Base-by-base conservation (phyloP, 2,797 vertebrate species). In the Gambusia yucatana region DNA sequence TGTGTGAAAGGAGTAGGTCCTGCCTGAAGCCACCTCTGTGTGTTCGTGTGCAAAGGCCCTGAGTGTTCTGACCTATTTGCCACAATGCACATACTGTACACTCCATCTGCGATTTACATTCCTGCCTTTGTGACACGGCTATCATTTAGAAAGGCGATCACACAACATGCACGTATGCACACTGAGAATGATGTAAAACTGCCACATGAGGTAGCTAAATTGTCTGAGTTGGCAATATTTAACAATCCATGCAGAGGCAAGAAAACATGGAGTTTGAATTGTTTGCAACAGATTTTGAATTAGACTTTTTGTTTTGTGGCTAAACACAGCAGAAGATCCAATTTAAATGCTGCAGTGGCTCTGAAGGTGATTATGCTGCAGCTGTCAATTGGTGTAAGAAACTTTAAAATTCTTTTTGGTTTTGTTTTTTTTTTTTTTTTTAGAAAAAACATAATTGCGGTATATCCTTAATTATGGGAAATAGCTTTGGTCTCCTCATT, bases 21-120 rank as follows among this genome's bases (percentile, higher is more conserved):
- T 46, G 91, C 89, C 89, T 82, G 69, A 82, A 91, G 87, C 82
- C 79, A 65, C 72, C 69, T 85, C 72, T 76, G 30, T 77, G 28
- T 46, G 1, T 71, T 11, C 82, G 47, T 82, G 65, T 84, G 17
- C 36, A 77, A 8, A 80, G 76, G n/a, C 55, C 72, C 75, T 85
- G 80, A 59, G 76, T 83, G 84, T 52, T 0, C 83, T 91, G 92
- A 92, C 90, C 91, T 90, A 91, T 90, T 92, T 93, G 88, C 72
- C 73, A 88, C 78, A 90, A 88, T 79, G 52, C 73, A 88, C 81
- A 82, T 43, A 73, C 71, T 73, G 77, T 73, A 71, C 82, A 43
- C 74, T 84, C 57, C 76, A 77, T 79, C 67, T 78, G 22, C 73
- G 76, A 80, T 87, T 80, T 88, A 80, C 83, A 77, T 80, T 50